Evolutionary conservation across 2,113 vertebrate species (phyloP).

Genomic region (Pygoscelis antarcticus): DNA sequence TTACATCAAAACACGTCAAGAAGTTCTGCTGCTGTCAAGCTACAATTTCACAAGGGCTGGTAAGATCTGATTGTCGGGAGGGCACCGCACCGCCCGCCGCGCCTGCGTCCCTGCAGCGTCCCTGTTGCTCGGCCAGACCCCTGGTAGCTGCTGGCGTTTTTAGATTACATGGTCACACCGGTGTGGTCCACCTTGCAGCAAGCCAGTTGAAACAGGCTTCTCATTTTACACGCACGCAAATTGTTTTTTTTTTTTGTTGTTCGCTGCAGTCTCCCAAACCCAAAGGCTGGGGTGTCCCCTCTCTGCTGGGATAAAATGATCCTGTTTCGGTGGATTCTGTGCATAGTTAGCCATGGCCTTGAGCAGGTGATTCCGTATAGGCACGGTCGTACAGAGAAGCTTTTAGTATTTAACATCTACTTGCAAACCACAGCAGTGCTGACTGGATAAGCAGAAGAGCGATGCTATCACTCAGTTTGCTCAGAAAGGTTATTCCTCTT

Average conservation of each 20-base stretch:
- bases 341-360: conserved; percentile 54
- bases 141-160: not conserved
- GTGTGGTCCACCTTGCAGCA: not conserved
- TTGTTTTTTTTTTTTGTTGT: not conserved
- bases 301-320: conserved; percentile 57
- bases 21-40: conserved; percentile 62
- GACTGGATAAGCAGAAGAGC: not conserved
- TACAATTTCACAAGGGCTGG: conserved; percentile 35
- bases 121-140: not conserved
- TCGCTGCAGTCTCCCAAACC: not conserved
- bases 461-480: not conserved
- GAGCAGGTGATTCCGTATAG: conserved; percentile 1
- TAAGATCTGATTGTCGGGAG: conserved; percentile 4
- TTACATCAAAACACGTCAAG: conserved; percentile 69
- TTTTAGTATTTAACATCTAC: not conserved
- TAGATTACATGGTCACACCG: not conserved
- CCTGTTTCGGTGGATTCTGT: conserved; percentile 6
- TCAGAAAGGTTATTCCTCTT: not conserved
- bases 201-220: conserved; percentile 20
- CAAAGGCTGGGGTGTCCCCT: not conserved
- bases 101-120: not conserved
- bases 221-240: not conserved
- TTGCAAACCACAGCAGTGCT: not conserved
- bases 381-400: not conserved
- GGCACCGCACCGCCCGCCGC: not conserved